phyloP scores from a whole-genome alignment of 2,888 invertebrate species.

The Troides oblongomaculatus region DNA sequence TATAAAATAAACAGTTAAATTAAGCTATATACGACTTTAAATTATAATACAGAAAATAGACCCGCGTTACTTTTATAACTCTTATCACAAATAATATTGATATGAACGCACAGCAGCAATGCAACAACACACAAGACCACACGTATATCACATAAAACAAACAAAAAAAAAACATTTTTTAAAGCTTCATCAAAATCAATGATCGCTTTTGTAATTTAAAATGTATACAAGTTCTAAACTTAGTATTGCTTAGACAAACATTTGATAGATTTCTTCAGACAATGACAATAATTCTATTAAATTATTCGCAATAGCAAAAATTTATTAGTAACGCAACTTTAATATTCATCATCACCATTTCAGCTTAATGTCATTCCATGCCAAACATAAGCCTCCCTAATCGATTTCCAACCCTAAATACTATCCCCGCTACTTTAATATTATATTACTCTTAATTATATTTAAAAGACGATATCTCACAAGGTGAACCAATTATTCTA shows the following conservation, averaged over 20 bases:
- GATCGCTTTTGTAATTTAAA: neutral
- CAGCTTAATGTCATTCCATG: too few species aligned
- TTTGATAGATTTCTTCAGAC: too few species aligned
- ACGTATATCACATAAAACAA: neutral
- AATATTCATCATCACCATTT: too few species aligned
- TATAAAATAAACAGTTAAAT: too few species aligned
- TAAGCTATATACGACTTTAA: too few species aligned
- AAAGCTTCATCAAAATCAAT: neutral
- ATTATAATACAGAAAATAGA: neutral
- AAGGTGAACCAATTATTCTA: too few species aligned
- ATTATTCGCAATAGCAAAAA: neutral
- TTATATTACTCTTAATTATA: too few species aligned
- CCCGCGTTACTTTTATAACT: neutral
- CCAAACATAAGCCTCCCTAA: too few species aligned
- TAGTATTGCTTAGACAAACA: too few species aligned
- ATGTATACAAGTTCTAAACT: neutral
- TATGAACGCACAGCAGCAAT: constrained; percentile 3
- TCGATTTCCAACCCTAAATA: too few species aligned
- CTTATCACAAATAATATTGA: neutral
- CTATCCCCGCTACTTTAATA: too few species aligned
- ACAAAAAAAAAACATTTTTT: neutral
- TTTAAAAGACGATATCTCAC: too few species aligned
- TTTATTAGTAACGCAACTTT: neutral
- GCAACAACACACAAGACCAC: neutral
- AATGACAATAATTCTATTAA: neutral